Evolutionary conservation across 2,888 invertebrate species (phyloP), one percentile per base, ranked within the genome.

Genomic region (Ceraclea dissimilis): DNA sequence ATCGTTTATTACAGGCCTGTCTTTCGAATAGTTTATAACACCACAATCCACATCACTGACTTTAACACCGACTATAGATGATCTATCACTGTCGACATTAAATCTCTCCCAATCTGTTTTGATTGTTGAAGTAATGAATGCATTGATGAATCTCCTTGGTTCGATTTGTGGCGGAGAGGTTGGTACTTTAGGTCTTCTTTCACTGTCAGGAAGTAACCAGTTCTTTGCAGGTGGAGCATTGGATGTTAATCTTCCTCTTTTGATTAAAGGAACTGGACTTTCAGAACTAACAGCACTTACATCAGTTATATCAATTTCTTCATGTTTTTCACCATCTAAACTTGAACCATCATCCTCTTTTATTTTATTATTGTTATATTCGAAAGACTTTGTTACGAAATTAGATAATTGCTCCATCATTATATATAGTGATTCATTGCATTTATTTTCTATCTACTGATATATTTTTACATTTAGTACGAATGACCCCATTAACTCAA

Each of bases 391-490:
- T 67, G 89, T 89, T 69, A 92, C 91, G 79, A 92, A 91, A 79
- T 90, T 89, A 69, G 91, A 88, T 73, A 92, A 82, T 79, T 91
- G 89, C 79, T 91, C 91, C 91, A 92, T 91, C 73, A 70, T 72
- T 64, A 6, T n/a, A 49, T 2, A 10, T 17, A 20, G 10, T n/a
- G n/a, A n/a, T n/a, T n/a, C n/a, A n/a, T n/a, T n/a, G n/a, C n/a
- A n/a, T n/a, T n/a, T n/a, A n/a, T n/a, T n/a, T n/a, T n/a, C n/a
- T n/a, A n/a, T n/a, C n/a, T n/a, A 33, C 33, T 8, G 33, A n/a
- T n/a, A n/a, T n/a, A n/a, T n/a, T n/a, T n/a, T n/a, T n/a, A n/a
- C n/a, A n/a, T n/a, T n/a, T n/a, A n/a, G n/a, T n/a, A n/a, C n/a
- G n/a, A n/a, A n/a, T n/a, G n/a, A n/a, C n/a, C n/a, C n/a, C n/a